These are phyloP conservation scores for Moxostoma hubbsi DNA, from an alignment of 2,797 vertebrate genomes.

Conservation along the genomic window DNA sequence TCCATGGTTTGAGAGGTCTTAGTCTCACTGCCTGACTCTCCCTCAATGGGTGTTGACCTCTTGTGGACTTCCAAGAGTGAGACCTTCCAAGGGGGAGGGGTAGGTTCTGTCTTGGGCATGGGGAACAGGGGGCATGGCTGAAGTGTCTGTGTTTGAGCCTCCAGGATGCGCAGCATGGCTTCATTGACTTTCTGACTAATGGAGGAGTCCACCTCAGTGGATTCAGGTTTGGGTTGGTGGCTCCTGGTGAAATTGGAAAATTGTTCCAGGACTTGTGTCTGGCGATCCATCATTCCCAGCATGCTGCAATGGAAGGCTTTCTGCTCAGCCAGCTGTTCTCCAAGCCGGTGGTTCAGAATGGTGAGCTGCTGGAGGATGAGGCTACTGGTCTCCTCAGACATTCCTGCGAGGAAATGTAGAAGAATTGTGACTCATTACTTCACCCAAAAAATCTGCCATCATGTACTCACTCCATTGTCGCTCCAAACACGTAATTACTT, in stretches of 20 bases:
- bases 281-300: slow-evolving; percentile 66
- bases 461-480: too few relatives aligned
- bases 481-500: too few relatives aligned
- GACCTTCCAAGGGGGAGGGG: slow-evolving; percentile 52
- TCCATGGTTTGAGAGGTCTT: slow-evolving; percentile 34
- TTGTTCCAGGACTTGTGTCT: slow-evolving; percentile 65
- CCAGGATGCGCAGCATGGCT: slow-evolving; percentile 54
- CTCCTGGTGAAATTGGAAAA: slow-evolving; percentile 58
- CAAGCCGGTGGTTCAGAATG: slow-evolving; percentile 64
- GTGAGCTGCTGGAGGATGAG: slow-evolving; percentile 65
- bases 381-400: slow-evolving; percentile 59
- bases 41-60: slow-evolving; percentile 38
- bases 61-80: slow-evolving; percentile 56
- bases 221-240: slow-evolving; percentile 38
- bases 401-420: slow-evolving; percentile 39
- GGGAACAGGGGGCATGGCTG: slow-evolving; percentile 45
- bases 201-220: slow-evolving; percentile 40
- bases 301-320: slow-evolving; percentile 67
- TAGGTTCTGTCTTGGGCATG: slow-evolving; percentile 40
- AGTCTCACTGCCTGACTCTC: slow-evolving; percentile 11
- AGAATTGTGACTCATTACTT: neutral
- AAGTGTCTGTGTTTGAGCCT: slow-evolving; percentile 49
- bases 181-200: slow-evolving; percentile 56
- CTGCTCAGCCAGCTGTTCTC: slow-evolving; percentile 65
- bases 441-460: neutral